These are phyloP conservation scores for Tanaodytes sp. DNA, from an alignment of 2,888 invertebrate genomes.

Conservation along the genomic window DNA sequence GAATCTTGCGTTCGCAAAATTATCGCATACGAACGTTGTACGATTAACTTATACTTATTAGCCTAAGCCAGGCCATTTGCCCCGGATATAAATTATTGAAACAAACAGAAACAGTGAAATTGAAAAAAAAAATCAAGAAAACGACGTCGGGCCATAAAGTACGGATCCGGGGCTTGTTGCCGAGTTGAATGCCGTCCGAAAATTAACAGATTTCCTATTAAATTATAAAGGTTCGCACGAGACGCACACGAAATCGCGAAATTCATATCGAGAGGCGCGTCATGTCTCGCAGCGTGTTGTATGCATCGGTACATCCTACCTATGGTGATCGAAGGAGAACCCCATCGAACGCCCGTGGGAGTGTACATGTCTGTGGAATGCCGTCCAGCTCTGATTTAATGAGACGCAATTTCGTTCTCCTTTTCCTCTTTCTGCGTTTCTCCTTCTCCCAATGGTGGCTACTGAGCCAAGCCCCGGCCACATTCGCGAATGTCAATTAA, in stretches of 20 bases:
- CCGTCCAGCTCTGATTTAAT: conserved; percentile 72
- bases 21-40: conserved; percentile 23
- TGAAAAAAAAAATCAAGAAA: too few species aligned
- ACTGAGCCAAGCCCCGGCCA: conserved; percentile 6
- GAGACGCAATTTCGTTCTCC: conserved; percentile 62
- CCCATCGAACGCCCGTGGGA: conserved; percentile 72
- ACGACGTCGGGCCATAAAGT: conserved; percentile 16
- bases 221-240: conserved; percentile 58
- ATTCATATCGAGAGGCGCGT: conserved; percentile 54
- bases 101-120: too few species aligned
- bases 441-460: conserved; percentile 52
- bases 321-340: conserved; percentile 71
- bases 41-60: conserved; percentile 47
- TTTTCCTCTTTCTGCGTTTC: conserved; percentile 57
- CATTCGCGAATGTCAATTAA: conserved; percentile 35
- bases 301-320: conserved; percentile 67
- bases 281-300: conserved; percentile 73
- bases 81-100: conserved; percentile 32
- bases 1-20: conserved; percentile 59
- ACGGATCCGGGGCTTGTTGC: not conserved
- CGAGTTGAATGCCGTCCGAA: conserved; percentile 3
- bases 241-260: conserved; percentile 55
- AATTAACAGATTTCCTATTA: conserved; percentile 44
- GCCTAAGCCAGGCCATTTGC: conserved; percentile 14
- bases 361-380: conserved; percentile 73